Evolutionary conservation across 2,113 vertebrate genomes (phyloP), one percentile per base, ranked within the genome.

Genomic region (Octodon degus): DNA sequence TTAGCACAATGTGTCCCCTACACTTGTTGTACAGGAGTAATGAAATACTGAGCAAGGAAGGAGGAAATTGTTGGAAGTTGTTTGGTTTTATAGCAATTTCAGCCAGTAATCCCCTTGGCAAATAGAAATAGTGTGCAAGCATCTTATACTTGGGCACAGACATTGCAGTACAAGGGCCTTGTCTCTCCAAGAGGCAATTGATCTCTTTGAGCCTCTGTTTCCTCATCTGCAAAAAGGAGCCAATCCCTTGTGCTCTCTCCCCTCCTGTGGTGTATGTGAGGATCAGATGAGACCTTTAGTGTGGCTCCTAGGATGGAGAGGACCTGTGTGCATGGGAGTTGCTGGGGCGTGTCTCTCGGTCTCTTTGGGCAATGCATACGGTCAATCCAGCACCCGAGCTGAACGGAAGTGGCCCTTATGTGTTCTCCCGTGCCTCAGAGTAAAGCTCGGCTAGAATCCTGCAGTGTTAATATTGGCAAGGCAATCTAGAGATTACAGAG

Each of bases 71-170:
- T n/a, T 80, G 63, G 24, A 43, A 89, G 89, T 27, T 62, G 68
- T 68, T 86, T 83, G 86, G 8, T 30, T 93, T 77, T 76, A 50
- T 47, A 55, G 60, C 25, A 40, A 87, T 82, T 94, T 95, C 79
- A 74, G 53, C 20, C 92, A 60, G 87, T 17, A 40, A 53, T 53
- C 55, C 65, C 55, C 43, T 74, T 68, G 60, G 40, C 53, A n/a
- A 55, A 40, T 85, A 83, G 55, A 91, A 93, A 79, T 81, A 86
- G 40, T 92, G 94, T 81, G 25, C 60, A 86, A 82, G 89, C 17
- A 19, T 5, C 34, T 79, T 65, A 63, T 50, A 60, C 55, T 55
- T 87, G 63, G 72, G 83, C 34, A 58, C 93, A 76, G 72, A 17
- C 76, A 86, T 47, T 77, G 77, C 76, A 79, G 62, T 53, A 34